These are phyloP conservation scores for Leptopilina boulardi DNA, from an alignment of 1,140 invertebrate species.

Conservation along the genomic window DNA sequence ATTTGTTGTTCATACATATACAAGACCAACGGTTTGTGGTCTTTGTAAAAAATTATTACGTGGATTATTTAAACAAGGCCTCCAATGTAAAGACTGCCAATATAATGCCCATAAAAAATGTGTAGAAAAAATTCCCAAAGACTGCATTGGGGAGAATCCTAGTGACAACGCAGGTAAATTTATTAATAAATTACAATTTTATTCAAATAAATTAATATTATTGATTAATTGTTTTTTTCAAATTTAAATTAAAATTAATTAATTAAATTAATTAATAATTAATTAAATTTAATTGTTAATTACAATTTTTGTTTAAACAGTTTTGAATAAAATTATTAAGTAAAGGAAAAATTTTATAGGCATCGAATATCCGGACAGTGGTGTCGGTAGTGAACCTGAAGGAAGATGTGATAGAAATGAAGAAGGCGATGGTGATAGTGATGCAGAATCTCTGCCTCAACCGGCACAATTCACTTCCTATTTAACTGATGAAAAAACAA, in stretches of 20 bases:
- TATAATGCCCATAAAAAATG: conserved; percentile 99
- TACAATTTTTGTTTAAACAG: conserved; percentile 37
- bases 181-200: conserved; percentile 25
- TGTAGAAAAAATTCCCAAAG: conserved; percentile 94
- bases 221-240: not conserved
- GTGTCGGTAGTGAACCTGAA: conserved; percentile 81
- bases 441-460: conserved; percentile 72
- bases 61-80: conserved; percentile 96
- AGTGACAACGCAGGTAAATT: conserved; percentile 75
- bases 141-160: conserved; percentile 92
- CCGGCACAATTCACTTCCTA: conserved; percentile 59
- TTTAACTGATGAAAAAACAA: conserved; percentile 62
- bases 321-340: no score
- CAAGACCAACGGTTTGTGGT: conserved; percentile 96
- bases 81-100: conserved; percentile 98
- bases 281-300: conserved; percentile 13
- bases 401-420: conserved; percentile 74
- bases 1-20: conserved; percentile 94
- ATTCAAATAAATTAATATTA: not conserved
- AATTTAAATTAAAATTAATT: conserved; percentile 8
- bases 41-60: conserved; percentile 96
- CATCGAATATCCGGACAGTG: conserved; percentile 82
- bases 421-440: conserved; percentile 84
- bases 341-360: conserved; percentile 58
- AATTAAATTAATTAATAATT: conserved; percentile 22